Evolutionary conservation across 2,797 vertebrate species (phyloP).

Genomic region (Anisognathus igniventris): DNA sequence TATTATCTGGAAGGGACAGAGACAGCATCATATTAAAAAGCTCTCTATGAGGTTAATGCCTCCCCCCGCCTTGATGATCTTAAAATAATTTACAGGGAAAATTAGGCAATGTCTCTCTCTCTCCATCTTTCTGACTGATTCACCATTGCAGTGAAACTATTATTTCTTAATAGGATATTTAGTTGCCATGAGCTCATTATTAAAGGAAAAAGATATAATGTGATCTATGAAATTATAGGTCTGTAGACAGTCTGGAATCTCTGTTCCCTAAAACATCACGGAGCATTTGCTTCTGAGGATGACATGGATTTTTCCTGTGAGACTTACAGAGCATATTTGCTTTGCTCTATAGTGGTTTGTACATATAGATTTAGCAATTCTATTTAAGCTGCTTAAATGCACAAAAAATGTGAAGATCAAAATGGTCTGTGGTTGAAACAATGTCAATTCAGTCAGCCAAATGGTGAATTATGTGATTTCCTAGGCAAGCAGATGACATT

Average conservation of each 20-base stretch:
- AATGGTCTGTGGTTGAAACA: neutral
- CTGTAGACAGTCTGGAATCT: neutral
- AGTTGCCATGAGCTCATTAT: neutral
- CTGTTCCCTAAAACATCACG: neutral
- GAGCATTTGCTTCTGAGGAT: neutral
- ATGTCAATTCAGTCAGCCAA: neutral
- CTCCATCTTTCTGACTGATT: neutral
- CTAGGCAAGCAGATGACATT: neutral
- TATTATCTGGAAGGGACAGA: neutral
- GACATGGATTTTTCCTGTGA: conserved; percentile 11
- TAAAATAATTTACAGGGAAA: neutral
- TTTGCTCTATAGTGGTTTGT: conserved; percentile 10
- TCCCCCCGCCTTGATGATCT: neutral
- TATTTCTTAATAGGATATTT: neutral
- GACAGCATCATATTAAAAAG: neutral
- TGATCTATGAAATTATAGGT: neutral
- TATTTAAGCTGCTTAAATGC: conserved; percentile 47
- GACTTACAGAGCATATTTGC: conserved; percentile 7
- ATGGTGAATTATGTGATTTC: neutral
- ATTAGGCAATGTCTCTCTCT: neutral
- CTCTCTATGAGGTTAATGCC: neutral
- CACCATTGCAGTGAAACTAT: neutral
- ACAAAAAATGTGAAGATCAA: conserved; percentile 47
- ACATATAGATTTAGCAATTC: conserved; percentile 23
- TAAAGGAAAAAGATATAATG: neutral